Conservation (phyloP, 2,113 vertebrate species). For the Tyrannus savana region DNA sequence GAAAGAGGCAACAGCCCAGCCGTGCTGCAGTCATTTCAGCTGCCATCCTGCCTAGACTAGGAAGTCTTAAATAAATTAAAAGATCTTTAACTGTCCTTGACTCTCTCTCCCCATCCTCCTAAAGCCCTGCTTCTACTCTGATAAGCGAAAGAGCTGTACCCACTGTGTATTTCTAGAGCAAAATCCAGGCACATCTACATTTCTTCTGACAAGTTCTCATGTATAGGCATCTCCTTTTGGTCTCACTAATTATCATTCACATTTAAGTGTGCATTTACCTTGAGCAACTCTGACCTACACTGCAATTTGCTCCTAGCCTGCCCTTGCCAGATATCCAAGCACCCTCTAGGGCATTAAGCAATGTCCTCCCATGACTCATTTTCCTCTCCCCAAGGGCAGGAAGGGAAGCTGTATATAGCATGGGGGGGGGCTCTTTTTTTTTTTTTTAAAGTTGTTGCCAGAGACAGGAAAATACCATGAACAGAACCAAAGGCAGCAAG, state of each 20-base stretch:
- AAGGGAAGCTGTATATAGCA: not conserved
- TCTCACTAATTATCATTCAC: not conserved
- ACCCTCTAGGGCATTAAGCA: not conserved
- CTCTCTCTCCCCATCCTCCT: not conserved
- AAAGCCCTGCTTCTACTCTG: not conserved
- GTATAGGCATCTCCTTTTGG: not conserved
- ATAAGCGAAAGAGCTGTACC: not conserved
- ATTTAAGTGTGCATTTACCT: not conserved
- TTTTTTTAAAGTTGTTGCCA: not conserved
- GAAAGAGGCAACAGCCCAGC: not conserved
- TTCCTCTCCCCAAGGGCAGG: not conserved
- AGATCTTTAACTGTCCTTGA: not conserved
- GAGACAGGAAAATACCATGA: not conserved
- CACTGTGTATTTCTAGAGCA: not conserved
- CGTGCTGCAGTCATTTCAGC: not conserved
- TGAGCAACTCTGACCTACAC: not conserved
- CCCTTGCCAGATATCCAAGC: not conserved
- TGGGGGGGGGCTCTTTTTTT: not conserved
- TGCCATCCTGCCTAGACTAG: not conserved
- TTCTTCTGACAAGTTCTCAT: not conserved
- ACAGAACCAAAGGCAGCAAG: not conserved
- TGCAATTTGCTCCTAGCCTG: not conserved
- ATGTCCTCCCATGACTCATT: not conserved
- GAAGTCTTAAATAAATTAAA: not conserved
- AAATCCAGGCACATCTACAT: not conserved